Conservation (phyloP, 2,797 vertebrate genomes). For the Poecilia velifera region DNA sequence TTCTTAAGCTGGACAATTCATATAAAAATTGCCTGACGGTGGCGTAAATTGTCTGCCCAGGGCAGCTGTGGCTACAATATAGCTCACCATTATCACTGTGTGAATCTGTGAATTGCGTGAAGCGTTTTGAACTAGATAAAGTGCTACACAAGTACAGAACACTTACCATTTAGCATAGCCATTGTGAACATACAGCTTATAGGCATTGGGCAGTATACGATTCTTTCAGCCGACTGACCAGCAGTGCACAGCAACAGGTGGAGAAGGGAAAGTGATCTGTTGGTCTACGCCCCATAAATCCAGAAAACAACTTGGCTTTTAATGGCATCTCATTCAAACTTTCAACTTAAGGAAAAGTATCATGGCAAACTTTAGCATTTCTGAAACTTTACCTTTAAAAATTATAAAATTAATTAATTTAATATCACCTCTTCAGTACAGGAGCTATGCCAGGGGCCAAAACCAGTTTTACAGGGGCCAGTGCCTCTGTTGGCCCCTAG, state of each 20-base stretch:
- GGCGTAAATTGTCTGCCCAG: too few relatives aligned
- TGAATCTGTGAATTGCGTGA: too few relatives aligned
- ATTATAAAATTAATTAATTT: not conserved
- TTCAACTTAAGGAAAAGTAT: not conserved
- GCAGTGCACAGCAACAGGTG: not conserved
- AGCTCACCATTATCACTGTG: too few relatives aligned
- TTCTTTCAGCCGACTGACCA: not conserved
- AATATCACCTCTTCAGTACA: not conserved
- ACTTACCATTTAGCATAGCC: too few relatives aligned
- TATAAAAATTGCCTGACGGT: too few relatives aligned
- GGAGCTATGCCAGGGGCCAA: not conserved
- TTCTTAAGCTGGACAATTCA: too few relatives aligned
- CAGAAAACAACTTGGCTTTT: not conserved
- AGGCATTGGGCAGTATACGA: not conserved
- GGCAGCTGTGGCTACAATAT: too few relatives aligned
- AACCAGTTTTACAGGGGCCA: not conserved
- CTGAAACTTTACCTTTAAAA: not conserved
- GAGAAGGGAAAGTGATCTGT: not conserved
- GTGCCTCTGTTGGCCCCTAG: not conserved
- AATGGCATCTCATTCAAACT: not conserved
- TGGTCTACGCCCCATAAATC: not conserved
- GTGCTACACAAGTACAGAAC: too few relatives aligned
- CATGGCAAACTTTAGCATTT: not conserved
- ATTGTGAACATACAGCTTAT: too few relatives aligned
- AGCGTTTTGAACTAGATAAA: too few relatives aligned